phyloP scores from a whole-genome alignment of 2,113 vertebrate species.

The Turdus rufiventris region DNA sequence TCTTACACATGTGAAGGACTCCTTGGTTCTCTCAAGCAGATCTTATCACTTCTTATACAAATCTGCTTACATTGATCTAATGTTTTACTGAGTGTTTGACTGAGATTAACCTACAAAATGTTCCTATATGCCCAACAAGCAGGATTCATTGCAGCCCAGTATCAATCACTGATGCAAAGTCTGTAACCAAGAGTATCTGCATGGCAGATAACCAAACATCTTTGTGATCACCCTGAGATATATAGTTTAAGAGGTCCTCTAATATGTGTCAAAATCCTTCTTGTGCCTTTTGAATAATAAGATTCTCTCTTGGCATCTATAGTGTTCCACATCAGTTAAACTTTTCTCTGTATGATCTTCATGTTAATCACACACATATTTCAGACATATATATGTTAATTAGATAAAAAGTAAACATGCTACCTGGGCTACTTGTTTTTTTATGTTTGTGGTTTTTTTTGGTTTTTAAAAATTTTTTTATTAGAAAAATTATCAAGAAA shows the following conservation, averaged over 20 bases:
- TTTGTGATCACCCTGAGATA: neutral
- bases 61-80: neutral
- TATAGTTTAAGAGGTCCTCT: neutral
- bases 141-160: neutral
- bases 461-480: neutral
- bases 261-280: neutral
- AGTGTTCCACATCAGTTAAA: neutral
- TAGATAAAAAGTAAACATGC: neutral
- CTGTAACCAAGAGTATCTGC: neutral
- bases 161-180: neutral
- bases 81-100: neutral
- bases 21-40: fast-evolving
- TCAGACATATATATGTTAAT: neutral
- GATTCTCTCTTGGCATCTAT: neutral
- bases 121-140: neutral
- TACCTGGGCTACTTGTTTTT: neutral
- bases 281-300: neutral
- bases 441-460: neutral
- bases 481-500: neutral
- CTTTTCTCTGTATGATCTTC: neutral
- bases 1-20: neutral
- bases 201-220: neutral
- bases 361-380: neutral
- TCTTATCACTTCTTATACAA: neutral
- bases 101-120: neutral